Evolutionary conservation across 2,113 vertebrate species (phyloP), one percentile per base, ranked within the genome.

Genomic region (Neoarius graeffei): DNA sequence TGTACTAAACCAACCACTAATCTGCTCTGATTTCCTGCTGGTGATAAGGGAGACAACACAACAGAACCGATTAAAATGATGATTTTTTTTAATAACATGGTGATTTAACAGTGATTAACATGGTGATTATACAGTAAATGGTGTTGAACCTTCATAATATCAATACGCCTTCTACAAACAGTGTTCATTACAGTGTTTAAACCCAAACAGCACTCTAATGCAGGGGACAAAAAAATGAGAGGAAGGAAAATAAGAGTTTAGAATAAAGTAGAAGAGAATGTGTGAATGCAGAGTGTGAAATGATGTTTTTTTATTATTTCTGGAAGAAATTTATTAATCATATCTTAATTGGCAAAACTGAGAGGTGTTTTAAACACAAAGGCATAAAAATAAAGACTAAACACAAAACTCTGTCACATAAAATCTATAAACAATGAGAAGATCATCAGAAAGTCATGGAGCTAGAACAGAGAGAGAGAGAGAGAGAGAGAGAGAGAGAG

Each of bases 271-370:
- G 20, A 50, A 11, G 73, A 76, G 17, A 48, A 42, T 11, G 30
- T 71, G 14, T 15, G 1, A 35, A 71, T 71, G 3, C 27, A 73
- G 30, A 4, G 50, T 67, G 52, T 82, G 76, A 48, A n/a, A 73
- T 80, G 0, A 23, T 35, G 42, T 30, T 62, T 56, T 20, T 56
- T 87, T 89, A 42, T 42, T 89, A 87, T 89, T 89, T 89, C 5
- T 23, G 35, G 62, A 87, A 85, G 42, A 76, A 81, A 88, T 59
- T 83, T 30, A 66, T 89, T 81, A 85, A 86, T 88, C 83, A 88
- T 69, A 83, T 82, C 57, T 60, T 74, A 85, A 66, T 85, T 87
- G 88, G 74, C 74, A 87, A 48, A 62, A 76, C 23, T 81, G 48
- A 85, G 67, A 83, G 50, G 81, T 60, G 76, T 89, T 66, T 82